Base-by-base conservation (phyloP, 2,797 vertebrate species). In the Huso huso region DNA sequence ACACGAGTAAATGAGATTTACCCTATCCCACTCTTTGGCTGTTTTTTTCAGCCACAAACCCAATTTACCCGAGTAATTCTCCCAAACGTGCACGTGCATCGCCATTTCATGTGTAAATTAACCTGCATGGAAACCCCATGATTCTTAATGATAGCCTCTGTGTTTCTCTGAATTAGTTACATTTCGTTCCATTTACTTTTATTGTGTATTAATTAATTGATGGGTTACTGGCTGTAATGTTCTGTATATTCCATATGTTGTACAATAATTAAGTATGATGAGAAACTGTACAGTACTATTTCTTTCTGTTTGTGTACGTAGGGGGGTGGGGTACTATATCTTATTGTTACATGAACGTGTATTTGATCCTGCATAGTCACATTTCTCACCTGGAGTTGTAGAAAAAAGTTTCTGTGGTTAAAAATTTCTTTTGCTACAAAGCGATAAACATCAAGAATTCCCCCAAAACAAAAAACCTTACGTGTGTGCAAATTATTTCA, bases 351-450 rank as follows among this genome's bases (percentile, higher is more conserved):
- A 76, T 76, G 75, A 72, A 75, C 76, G 71, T 86, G 86, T 86
- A 82, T 73, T 83, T 82, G 78, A 80, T 77, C 78, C 82, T 83
- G 80, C 88, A 82, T 90, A 57, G 81, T 93, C 85, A 81, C 73
- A 83, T 89, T 91, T 92, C 90, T 87, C 89, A 90, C 84, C 80
- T 80, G 79, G 84, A 84, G 81, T 88, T 92, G 88, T 87, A 89
- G 82, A 87, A 78, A 86, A 80, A 77, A 23, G 84, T 88, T 85
- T 85, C 79, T 92, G 89, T 95, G 88, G 88, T 87, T 79, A 89
- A 86, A 88, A 85, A 80, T 82, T 88, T 83, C 77, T 73, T 91
- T 93, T 89, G 81, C 79, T 89, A 90, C 84, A 87, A 88, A 73
- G 76, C 82, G 81, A 89, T 86, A 88, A 88, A 84, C 77, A 79